Evolutionary conservation across 2,888 invertebrate species (phyloP).

Genomic region (Nomada ferruginata): DNA sequence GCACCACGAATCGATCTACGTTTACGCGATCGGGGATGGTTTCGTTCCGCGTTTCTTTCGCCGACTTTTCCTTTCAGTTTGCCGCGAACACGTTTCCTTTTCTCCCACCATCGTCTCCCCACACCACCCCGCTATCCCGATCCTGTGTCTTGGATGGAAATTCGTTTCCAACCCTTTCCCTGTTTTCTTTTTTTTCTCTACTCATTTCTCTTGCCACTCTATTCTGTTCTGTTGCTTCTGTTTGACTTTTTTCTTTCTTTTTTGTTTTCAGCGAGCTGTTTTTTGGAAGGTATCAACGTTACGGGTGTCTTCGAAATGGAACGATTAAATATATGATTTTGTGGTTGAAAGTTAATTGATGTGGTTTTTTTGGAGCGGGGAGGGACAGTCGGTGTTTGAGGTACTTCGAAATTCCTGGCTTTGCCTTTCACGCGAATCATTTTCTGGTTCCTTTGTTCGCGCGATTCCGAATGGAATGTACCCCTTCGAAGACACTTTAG

Average conservation of each 20-base stretch:
- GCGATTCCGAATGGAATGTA: neutral
- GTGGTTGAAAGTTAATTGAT: too few species aligned
- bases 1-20: constrained; percentile 67
- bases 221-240: neutral
- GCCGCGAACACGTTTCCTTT: neutral
- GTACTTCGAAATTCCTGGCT: too few species aligned
- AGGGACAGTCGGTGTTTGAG: too few species aligned
- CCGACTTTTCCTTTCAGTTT: constrained; percentile 38
- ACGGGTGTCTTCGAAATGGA: constrained; percentile 16
- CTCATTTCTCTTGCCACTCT: neutral
- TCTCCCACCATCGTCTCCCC: neutral
- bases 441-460: neutral
- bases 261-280: constrained; percentile 11
- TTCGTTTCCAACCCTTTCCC: neutral
- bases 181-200: neutral
- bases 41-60: constrained; percentile 58
- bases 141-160: constrained; percentile 4
- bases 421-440: neutral
- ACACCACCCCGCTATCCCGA: neutral
- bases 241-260: neutral
- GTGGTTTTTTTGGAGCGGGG: neutral
- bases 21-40: constrained; percentile 28
- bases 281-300: constrained; percentile 2
- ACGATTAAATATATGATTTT: neutral
- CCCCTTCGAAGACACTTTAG: constrained; percentile 29